Conservation (phyloP, 2,797 vertebrate genomes). For the Babyrousa celebensis region DNA sequence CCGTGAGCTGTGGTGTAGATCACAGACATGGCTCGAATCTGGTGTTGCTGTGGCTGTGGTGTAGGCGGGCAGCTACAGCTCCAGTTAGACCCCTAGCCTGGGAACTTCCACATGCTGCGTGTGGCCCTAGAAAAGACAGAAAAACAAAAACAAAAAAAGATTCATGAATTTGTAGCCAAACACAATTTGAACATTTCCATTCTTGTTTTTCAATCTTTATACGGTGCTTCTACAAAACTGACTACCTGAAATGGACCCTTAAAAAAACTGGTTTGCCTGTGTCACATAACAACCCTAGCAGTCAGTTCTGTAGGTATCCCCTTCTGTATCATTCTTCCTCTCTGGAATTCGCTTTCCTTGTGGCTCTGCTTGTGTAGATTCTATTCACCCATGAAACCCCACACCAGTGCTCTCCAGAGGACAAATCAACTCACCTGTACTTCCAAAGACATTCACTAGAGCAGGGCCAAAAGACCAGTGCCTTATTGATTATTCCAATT, state of each 20-base stretch:
- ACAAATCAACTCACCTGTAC: not conserved
- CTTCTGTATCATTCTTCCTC: not conserved
- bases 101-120: too few species aligned
- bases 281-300: not conserved
- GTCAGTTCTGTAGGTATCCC: not conserved
- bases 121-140: too few species aligned
- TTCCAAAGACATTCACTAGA: not conserved
- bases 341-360: not conserved
- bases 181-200: conserved; percentile 4
- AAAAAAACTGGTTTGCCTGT: not conserved
- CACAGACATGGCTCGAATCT: too few species aligned
- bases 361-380: not conserved
- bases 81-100: too few species aligned
- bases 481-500: not conserved
- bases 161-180: not conserved
- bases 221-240: not conserved
- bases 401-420: not conserved
- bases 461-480: not conserved
- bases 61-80: too few species aligned
- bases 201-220: not conserved
- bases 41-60: too few species aligned
- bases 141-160: too few species aligned
- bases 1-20: too few species aligned
- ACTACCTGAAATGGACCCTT: not conserved
- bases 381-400: not conserved